phyloP scores from a whole-genome alignment of 2,888 invertebrate genomes.

The Drosophila recens region DNA sequence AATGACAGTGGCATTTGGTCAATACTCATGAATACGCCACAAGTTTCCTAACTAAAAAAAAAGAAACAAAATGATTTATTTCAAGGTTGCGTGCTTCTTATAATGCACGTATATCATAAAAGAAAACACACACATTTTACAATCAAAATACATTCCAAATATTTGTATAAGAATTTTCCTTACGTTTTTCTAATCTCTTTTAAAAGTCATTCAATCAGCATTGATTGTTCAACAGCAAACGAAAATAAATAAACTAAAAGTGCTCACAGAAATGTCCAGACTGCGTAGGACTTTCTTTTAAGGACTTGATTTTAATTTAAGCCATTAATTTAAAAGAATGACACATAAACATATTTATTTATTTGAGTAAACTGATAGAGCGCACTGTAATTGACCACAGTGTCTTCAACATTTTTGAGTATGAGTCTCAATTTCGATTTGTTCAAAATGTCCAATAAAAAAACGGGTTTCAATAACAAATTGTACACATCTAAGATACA shows the following conservation, averaged over 20 bases:
- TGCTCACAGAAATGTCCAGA: not conserved
- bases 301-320: not conserved
- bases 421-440: not conserved
- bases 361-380: not conserved
- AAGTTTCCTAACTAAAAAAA: conserved; percentile 7
- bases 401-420: not conserved
- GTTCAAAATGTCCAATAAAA: conserved; percentile 5
- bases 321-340: not conserved
- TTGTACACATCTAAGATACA: not conserved
- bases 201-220: not conserved
- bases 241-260: not conserved
- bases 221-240: not conserved
- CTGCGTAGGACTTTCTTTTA: not conserved
- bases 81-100: not conserved
- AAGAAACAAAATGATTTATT: conserved; percentile 15
- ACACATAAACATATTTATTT: too few species aligned
- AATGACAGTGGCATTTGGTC: conserved; percentile 30
- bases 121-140: not conserved
- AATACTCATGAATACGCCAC: conserved; percentile 26
- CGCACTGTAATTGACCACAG: not conserved
- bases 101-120: not conserved
- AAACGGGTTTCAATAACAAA: not conserved
- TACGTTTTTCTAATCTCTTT: conserved; percentile 2
- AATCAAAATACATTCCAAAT: not conserved
- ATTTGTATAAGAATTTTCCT: not conserved